Conservation (phyloP, 2,797 vertebrate species). For the Chrysocyon brachyurus region DNA sequence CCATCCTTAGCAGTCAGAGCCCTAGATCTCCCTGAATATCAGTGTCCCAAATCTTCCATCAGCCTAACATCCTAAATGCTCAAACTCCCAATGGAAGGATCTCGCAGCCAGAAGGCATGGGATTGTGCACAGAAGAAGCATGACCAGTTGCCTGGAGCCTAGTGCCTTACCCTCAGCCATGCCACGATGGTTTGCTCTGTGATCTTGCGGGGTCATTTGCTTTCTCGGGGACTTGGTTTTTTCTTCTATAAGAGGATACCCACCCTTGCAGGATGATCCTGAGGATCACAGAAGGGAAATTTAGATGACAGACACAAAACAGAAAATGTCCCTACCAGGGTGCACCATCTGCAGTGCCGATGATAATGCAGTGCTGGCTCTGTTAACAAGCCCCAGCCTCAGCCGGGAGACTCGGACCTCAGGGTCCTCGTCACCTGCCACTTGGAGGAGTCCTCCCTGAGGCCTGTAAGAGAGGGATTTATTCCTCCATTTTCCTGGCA, state of each 20-base stretch:
- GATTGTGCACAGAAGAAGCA: neutral
- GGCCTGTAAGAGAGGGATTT: neutral
- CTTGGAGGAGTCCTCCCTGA: conserved; percentile 4
- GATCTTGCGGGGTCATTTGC: neutral
- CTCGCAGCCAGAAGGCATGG: neutral
- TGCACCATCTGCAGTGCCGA: neutral
- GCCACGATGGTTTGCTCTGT: neutral
- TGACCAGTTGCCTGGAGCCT: neutral
- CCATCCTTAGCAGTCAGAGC: neutral
- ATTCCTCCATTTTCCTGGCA: neutral
- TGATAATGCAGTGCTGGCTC: neutral
- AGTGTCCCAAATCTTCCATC: neutral
- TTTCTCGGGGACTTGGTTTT: neutral
- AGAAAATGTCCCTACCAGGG: neutral
- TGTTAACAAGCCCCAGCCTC: conserved; percentile 46
- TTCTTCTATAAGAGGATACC: neutral
- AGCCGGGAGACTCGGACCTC: neutral
- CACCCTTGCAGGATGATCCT: neutral
- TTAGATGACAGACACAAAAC: neutral
- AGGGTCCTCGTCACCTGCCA: conserved; percentile 43
- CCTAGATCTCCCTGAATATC: neutral
- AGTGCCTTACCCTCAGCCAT: neutral
- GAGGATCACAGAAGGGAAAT: neutral
- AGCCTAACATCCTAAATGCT: neutral
- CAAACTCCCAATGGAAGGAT: neutral